These are phyloP conservation scores for Abrostola tripartita DNA, from an alignment of 2,888 invertebrate genomes.

Conservation along the genomic window DNA sequence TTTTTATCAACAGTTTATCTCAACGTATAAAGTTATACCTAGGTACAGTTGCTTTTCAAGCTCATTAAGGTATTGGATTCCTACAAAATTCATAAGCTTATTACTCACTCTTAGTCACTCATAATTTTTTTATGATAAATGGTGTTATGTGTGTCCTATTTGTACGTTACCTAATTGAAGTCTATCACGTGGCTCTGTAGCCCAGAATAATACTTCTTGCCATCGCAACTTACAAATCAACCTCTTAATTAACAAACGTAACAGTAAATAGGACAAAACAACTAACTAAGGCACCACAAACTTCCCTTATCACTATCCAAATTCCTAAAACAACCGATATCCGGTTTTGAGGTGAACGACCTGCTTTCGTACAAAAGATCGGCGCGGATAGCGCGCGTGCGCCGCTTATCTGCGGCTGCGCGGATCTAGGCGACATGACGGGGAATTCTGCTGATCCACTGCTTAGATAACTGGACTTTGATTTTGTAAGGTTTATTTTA, in stretches of 20 bases:
- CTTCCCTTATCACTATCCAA: slow-evolving; percentile 48
- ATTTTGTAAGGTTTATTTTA: slow-evolving; percentile 47
- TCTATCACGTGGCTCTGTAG: neutral
- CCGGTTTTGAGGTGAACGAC: slow-evolving; percentile 57
- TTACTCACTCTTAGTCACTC: no score
- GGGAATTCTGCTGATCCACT: slow-evolving; percentile 54
- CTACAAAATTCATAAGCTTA: no score
- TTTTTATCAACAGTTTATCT: no score
- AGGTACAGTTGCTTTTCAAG: no score
- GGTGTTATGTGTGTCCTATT: no score
- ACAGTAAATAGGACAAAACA: slow-evolving; percentile 24
- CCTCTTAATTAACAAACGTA: slow-evolving; percentile 19
- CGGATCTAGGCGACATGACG: slow-evolving; percentile 56
- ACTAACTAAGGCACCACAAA: slow-evolving; percentile 26
- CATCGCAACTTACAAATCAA: slow-evolving; percentile 13
- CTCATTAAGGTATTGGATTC: no score
- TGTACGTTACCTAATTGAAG: no score
- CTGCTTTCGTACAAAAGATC: slow-evolving; percentile 60
- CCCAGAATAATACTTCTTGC: neutral
- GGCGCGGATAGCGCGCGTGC: slow-evolving; percentile 51
- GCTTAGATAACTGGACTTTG: slow-evolving; percentile 44
- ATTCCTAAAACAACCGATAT: slow-evolving; percentile 49
- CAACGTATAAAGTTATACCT: no score
- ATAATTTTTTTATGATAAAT: no score
- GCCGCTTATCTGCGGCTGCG: slow-evolving; percentile 49